phyloP scores from a whole-genome alignment of 2,113 vertebrate genomes.

The Meleagris gallopavo region DNA sequence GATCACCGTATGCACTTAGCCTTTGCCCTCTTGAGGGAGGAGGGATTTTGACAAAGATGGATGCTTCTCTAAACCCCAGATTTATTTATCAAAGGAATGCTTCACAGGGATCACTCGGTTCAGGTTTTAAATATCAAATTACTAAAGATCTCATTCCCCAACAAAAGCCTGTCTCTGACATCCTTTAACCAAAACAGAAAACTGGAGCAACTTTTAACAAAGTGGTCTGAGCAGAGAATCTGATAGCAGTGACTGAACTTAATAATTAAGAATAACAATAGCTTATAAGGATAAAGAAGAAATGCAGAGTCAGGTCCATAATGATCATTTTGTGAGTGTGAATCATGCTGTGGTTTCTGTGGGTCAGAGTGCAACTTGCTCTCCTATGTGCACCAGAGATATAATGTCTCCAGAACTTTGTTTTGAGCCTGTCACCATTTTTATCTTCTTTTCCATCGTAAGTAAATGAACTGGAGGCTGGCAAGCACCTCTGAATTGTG shows the following conservation, averaged over 20 bases:
- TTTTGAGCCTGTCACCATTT: neutral
- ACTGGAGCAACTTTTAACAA: neutral
- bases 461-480: neutral
- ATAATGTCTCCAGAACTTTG: neutral
- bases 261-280: neutral
- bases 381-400: neutral
- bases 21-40: conserved; percentile 39
- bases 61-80: conserved; percentile 25
- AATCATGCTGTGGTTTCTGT: neutral
- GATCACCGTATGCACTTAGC: conserved; percentile 49
- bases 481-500: neutral
- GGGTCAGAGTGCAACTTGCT: neutral
- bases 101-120: conserved; percentile 33
- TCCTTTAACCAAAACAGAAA: conserved; percentile 35
- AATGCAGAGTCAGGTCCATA: neutral
- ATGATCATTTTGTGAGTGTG: neutral
- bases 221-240: neutral
- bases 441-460: neutral
- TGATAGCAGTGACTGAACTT: neutral
- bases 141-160: neutral
- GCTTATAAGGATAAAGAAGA: neutral
- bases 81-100: conserved; percentile 55
- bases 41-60: conserved; percentile 46
- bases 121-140: conserved; percentile 42
- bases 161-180: conserved; percentile 4